Evolutionary conservation across 2,888 invertebrate species (phyloP), one percentile per base, ranked within the genome.

Genomic region (Drosophila greeni): DNA sequence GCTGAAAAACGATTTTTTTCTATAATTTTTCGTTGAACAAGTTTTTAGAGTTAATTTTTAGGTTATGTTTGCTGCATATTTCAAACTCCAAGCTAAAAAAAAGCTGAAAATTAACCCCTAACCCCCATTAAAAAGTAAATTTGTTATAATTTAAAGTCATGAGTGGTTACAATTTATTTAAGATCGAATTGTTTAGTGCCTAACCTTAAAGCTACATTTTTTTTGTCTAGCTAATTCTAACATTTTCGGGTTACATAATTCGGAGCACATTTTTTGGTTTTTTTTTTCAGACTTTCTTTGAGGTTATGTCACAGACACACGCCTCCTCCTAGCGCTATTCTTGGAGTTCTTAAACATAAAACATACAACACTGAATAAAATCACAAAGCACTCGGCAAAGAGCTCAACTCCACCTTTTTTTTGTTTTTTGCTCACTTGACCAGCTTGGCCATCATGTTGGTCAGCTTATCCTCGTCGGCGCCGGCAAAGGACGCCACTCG

Each of bases 401-500:
- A n/a, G n/a, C n/a, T n/a, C n/a, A n/a, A n/a, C n/a, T n/a, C n/a
- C n/a, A n/a, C n/a, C n/a, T n/a, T n/a, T n/a, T n/a, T n/a, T n/a
- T n/a, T n/a, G n/a, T n/a, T n/a, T n/a, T n/a, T n/a, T n/a, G n/a
- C n/a, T 49, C 53, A 73, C 39, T 76, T 79, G 39, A 66, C 72
- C n/a, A 78, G 34, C 37, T 82, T 74, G 39, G 64, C 61, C 70
- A 86, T 67, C 67, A 73, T 78, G n/a, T 70, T 49, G 26, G 56
- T 59, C 11, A 86, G 59, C 29, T 76, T 74, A 3, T 62, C 42
- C 5, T 84, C 75, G 49, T 86, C 84, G 14, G 85, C 84, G 18
- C 86, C 86, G 7, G 70, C 39, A 20, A 86, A 66, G 1, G 48
- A 65, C 59, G 57, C 65, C 71, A 86, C 11, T 7, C 71, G 71